A percentile compares a stretch with the other conserved stretches of the same genome.
Conservation (phyloP, 1,140 invertebrate species). For the Meloidogyne exigua region DNA sequence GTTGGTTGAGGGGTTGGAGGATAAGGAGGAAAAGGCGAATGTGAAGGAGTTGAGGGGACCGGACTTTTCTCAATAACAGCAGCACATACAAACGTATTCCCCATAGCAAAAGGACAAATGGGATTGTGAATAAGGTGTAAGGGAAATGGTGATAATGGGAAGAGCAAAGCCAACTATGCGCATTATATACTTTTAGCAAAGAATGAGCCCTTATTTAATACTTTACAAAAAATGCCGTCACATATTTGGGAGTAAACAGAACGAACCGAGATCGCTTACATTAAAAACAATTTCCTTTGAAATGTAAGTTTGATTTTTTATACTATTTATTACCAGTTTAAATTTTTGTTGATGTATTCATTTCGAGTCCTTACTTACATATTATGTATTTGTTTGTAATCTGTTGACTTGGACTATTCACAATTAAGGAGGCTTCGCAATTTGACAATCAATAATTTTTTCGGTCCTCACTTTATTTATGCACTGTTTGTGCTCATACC, state of each 20-base stretch:
- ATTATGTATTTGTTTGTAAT: neutral
- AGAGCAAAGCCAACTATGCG: neutral
- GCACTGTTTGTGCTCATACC: neutral
- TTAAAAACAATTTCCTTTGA: neutral
- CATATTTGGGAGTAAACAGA: neutral
- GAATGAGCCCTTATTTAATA: neutral
- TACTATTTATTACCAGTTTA: too few species aligned
- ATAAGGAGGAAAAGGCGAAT: constrained; percentile 3
- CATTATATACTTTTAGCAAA: neutral
- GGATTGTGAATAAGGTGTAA: constrained; percentile 2
- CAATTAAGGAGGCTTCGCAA: neutral
- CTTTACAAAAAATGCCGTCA: neutral
- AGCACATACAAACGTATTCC: constrained; percentile 14
- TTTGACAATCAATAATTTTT: constrained; percentile 2
- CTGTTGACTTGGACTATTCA: neutral
- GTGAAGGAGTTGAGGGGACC: neutral
- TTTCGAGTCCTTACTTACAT: neutral
- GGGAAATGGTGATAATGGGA: neutral
- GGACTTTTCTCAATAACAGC: constrained; percentile 15
- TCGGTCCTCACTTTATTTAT: constrained; percentile 4
- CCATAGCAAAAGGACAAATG: constrained; percentile 27
- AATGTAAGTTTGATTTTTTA: too few species aligned
- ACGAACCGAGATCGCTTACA: too few species aligned
- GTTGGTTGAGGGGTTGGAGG: constrained; percentile 14
- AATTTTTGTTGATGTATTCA: too few species aligned